A percentile compares a stretch with the other conserved stretches of the same genome.
These are phyloP conservation scores for Drosophila nigrodunni DNA, from an alignment of 1,140 invertebrate species.

Conservation along the genomic window DNA sequence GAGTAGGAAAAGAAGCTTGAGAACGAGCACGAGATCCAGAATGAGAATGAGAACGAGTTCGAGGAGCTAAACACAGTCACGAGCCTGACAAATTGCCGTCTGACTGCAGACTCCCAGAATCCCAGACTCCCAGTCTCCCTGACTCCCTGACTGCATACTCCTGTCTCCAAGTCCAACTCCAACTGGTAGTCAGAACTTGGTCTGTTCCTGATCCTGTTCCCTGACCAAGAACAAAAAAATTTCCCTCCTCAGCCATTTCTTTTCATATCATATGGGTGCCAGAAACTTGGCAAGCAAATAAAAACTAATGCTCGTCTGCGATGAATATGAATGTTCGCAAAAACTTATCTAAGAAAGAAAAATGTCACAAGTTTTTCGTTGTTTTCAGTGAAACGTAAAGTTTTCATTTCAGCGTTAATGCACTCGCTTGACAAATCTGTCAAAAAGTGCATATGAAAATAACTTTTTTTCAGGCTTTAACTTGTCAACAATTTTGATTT, in stretches of 20 bases:
- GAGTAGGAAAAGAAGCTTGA: neutral
- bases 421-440: constrained; percentile 39
- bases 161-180: neutral
- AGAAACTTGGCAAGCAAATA: constrained; percentile 63
- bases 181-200: neutral
- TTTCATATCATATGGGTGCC: constrained; percentile 42
- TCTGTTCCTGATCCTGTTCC: neutral
- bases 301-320: constrained; percentile 68
- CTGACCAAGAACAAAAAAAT: constrained; percentile 73
- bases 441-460: constrained; percentile 61
- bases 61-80: constrained; percentile 63
- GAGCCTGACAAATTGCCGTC: constrained; percentile 80
- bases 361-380: constrained; percentile 47
- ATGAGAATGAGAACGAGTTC: neutral
- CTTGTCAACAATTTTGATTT: constrained; percentile 50
- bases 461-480: constrained; percentile 25
- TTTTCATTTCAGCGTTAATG: constrained; percentile 42
- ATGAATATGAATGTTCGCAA: constrained; percentile 73
- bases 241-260: constrained; percentile 39
- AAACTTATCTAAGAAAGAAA: constrained; percentile 35
- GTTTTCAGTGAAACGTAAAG: constrained; percentile 14
- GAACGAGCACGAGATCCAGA: too few relatives aligned
- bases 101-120: constrained; percentile 40
- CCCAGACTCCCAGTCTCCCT: neutral
- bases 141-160: neutral